phyloP scores from a whole-genome alignment of 2,888 invertebrate genomes.

The Lysandra coridon region DNA sequence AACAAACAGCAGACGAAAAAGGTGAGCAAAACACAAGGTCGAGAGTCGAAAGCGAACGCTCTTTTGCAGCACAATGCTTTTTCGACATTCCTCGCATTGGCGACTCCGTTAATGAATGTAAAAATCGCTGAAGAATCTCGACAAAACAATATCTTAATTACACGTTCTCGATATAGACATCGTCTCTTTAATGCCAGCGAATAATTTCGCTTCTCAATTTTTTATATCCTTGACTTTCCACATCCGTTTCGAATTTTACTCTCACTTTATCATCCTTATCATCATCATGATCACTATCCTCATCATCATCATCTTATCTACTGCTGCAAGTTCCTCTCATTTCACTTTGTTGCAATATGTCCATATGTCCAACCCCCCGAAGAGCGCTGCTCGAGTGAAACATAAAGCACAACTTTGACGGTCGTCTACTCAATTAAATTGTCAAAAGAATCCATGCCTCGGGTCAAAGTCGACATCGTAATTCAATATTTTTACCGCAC shows the following conservation, averaged over 20 bases:
- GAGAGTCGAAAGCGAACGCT: conserved; percentile 19
- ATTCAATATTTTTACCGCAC: conserved; percentile 4
- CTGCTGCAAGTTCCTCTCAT: background rate
- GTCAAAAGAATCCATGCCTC: background rate
- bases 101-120: conserved; percentile 15
- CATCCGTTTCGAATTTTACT: background rate
- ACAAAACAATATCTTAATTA: conserved; percentile 18
- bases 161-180: conserved; percentile 12
- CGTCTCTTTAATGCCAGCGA: background rate
- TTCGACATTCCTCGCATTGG: conserved; percentile 18
- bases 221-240: conserved; percentile 16
- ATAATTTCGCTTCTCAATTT: background rate
- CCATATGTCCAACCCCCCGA: background rate
- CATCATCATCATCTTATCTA: background rate
- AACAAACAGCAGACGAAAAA: background rate
- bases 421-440: background rate
- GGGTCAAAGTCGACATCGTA: background rate
- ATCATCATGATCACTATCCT: background rate
- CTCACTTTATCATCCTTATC: background rate
- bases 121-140: conserved; percentile 20
- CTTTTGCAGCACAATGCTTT: background rate
- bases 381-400: background rate
- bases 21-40: conserved; percentile 17
- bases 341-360: background rate
- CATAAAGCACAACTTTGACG: background rate